Evolutionary conservation across 2,888 invertebrate species (phyloP).

Genomic region (Volucella zonaria): DNA sequence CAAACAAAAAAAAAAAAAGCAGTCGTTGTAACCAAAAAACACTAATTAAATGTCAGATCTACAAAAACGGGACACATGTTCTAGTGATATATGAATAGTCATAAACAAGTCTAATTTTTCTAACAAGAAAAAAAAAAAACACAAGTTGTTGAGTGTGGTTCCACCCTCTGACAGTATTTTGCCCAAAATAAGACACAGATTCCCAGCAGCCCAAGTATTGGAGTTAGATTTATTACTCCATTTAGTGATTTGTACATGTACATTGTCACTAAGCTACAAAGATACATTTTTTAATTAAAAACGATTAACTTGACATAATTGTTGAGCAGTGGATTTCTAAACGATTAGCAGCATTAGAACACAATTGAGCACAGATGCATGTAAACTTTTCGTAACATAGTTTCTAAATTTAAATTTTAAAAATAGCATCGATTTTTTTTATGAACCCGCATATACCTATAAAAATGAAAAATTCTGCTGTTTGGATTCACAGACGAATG

Average conservation of each 20-base stretch:
- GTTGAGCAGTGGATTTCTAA: conserved; percentile 1
- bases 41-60: conserved; percentile 56
- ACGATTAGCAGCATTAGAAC: conserved; percentile 1
- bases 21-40: conserved; percentile 53
- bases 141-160: neutral
- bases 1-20: conserved; percentile 10
- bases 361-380: neutral
- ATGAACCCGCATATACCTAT: no score
- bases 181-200: conserved; percentile 15
- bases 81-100: conserved; percentile 52
- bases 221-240: conserved; percentile 38
- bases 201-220: conserved; percentile 23
- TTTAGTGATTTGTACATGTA: conserved; percentile 28
- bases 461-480: no score
- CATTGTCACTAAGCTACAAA: conserved; percentile 11
- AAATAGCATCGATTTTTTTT: no score
- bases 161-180: neutral
- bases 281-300: conserved; percentile 39
- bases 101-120: conserved; percentile 34
- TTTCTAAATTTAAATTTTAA: neutral
- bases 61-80: conserved; percentile 63
- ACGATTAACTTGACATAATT: conserved; percentile 31
- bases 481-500: no score
- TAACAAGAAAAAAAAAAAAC: neutral
- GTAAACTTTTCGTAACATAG: neutral